Percentiles rank a stretch among this genome's conserved stretches.
phyloP scores from a whole-genome alignment of 2,888 invertebrate genomes.

The Nesidiocoris tenuis region DNA sequence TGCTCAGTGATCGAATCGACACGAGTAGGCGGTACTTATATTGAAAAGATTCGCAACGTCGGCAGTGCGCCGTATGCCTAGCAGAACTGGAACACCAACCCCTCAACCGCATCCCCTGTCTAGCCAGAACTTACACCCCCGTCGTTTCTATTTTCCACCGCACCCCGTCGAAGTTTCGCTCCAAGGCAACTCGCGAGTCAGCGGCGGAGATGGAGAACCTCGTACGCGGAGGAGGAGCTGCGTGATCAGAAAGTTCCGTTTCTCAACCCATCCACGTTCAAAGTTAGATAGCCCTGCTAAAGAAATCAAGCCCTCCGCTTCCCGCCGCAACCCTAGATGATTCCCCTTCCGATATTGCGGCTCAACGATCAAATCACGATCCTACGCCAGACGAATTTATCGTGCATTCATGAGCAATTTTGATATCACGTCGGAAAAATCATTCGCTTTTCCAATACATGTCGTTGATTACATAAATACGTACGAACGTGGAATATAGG shows the following conservation, averaged over 20 bases:
- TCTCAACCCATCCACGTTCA: conserved; percentile 16
- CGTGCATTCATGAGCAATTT: not conserved
- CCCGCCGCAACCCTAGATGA: not conserved
- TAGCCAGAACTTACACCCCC: not conserved
- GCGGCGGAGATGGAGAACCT: not conserved
- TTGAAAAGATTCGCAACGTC: too few species aligned
- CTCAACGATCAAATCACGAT: not conserved
- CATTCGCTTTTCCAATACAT: not conserved
- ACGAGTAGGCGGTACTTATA: too few species aligned
- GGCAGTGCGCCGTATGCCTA: too few species aligned
- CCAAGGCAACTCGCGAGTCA: not conserved
- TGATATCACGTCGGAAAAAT: not conserved
- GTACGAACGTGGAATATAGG: too few species aligned
- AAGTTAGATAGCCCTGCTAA: conserved; percentile 25
- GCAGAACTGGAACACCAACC: not conserved
- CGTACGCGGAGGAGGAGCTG: conserved; percentile 13
- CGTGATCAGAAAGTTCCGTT: conserved; percentile 29
- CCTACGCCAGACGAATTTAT: not conserved
- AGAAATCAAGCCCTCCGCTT: conserved; percentile 16
- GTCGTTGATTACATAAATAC: too few species aligned
- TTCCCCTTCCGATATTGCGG: not conserved
- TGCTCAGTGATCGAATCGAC: too few species aligned
- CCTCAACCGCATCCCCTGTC: not conserved
- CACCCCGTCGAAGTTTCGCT: not conserved
- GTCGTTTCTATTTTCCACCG: not conserved